A percentile compares a stretch with the other conserved stretches of the same genome.
Conservation (phyloP, 2,113 vertebrate genomes). For the Paratilapia polleni region DNA sequence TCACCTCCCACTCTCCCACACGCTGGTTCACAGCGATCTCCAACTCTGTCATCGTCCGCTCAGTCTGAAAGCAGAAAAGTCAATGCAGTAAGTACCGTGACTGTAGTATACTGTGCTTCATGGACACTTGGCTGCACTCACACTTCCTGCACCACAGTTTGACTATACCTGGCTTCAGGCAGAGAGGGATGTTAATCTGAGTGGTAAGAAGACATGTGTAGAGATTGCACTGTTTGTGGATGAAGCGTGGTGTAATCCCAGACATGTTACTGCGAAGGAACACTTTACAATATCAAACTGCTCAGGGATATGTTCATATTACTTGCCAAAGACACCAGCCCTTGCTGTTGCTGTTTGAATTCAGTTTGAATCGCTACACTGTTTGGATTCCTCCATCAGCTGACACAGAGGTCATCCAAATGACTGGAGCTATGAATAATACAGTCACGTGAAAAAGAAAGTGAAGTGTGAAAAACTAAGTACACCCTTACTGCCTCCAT, state of each 20-base stretch:
- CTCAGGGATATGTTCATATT: neutral
- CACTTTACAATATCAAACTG: neutral
- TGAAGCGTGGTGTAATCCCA: neutral
- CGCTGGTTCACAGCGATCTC: conserved; percentile 99
- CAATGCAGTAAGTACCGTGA: neutral
- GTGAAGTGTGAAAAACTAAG: too few species aligned
- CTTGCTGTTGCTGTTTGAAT: neutral
- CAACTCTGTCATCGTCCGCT: conserved; percentile 97
- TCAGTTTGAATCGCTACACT: neutral
- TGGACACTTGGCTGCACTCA: neutral
- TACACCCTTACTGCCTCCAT: neutral
- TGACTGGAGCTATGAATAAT: neutral
- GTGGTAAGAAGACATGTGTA: neutral
- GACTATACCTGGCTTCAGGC: neutral
- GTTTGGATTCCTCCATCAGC: neutral
- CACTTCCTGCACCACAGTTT: neutral
- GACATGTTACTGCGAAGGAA: neutral
- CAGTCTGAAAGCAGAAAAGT: conserved; percentile 83
- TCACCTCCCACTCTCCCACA: conserved; percentile 97
- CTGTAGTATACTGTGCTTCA: neutral
- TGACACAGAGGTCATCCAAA: neutral
- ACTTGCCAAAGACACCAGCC: neutral
- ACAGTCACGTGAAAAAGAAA: too few species aligned
- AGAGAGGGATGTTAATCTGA: neutral
- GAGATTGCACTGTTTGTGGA: neutral